phyloP scores from a whole-genome alignment of 2,888 invertebrate genomes.

The Mythimna albipuncta region DNA sequence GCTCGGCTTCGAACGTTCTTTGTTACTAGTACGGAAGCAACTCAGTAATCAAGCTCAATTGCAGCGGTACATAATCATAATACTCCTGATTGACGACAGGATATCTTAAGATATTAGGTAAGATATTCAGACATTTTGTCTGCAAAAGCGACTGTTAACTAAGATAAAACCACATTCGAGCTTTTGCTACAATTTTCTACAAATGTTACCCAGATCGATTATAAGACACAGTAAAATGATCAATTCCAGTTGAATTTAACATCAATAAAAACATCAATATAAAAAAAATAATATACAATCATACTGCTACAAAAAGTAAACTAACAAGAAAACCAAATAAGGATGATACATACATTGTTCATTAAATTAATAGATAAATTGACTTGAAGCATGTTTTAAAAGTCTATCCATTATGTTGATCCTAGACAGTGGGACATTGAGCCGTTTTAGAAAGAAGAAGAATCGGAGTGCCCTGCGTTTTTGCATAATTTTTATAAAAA shows the following conservation, averaged over 20 bases:
- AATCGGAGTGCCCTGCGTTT: no score
- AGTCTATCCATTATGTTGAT: no score
- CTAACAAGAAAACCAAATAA: slow-evolving; percentile 11
- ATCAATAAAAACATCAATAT: neutral
- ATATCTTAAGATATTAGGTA: neutral
- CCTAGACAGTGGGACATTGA: neutral
- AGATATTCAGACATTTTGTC: neutral
- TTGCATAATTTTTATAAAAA: no score
- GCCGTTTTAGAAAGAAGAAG: no score
- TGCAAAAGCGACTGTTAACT: neutral
- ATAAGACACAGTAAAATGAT: neutral
- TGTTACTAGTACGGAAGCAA: no score
- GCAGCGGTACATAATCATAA: no score
- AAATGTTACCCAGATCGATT: neutral
- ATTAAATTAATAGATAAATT: neutral
- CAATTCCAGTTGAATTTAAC: neutral
- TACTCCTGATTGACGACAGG: neutral
- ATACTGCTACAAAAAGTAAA: slow-evolving; percentile 17
- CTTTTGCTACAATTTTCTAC: slow-evolving; percentile 10
- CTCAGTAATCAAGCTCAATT: no score
- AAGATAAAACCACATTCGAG: slow-evolving; percentile 8
- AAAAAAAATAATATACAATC: neutral
- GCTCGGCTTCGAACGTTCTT: no score
- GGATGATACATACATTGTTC: neutral
- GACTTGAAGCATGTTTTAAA: neutral